Base-by-base conservation (phyloP, 2,888 invertebrate genomes). In the Anticlea derivata region DNA sequence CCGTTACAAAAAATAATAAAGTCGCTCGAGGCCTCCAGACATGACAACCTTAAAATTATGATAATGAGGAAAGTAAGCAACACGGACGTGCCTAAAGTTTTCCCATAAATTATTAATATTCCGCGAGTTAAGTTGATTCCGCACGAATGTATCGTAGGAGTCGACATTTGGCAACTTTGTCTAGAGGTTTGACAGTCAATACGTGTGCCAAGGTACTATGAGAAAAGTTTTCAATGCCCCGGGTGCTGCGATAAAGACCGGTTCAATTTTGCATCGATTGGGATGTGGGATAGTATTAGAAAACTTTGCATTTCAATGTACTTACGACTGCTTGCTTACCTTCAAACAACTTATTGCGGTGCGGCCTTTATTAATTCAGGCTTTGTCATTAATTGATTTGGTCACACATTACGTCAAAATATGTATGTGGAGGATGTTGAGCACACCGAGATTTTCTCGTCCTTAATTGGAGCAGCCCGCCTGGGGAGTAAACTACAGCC, bases 11-110 rank as follows among this genome's bases (percentile, higher is more conserved):
- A 75, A 72, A 78, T 73, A 74, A 76, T 78, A 74, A 78, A 73
- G 72, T 68, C 55, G 55, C 55, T 56, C 35, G 47, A 61, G 63
- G 65, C 65, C 60, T 39, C 22, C 41, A 47, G 68, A 78, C 74
- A 75, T 73, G 75, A 73, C 77, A 79, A 72, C 72, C 75, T 75
- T 70, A 75, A 75, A 79, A 76, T 75, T 80, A 80, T 79, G 75
- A 61, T 78, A 78, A 79, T 76, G 76, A 75, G 75, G 58, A 71
- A 78, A 75, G 78, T 74, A 78, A 75, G 75, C 66, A 74, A 74
- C 72, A 69, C 64, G 71, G 70, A 68, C 68, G 70, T 65, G 62
- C 58, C 58, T 54, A 51, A 79, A 80, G 70, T 78, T 81, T 46
- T 10, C 48, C 67, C 61, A 76, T 80, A 80, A 81, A 79, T 81